Evolutionary conservation across 2,113 vertebrate species (phyloP), one percentile per base, ranked within the genome.

Genomic region (Camelus dromedarius): DNA sequence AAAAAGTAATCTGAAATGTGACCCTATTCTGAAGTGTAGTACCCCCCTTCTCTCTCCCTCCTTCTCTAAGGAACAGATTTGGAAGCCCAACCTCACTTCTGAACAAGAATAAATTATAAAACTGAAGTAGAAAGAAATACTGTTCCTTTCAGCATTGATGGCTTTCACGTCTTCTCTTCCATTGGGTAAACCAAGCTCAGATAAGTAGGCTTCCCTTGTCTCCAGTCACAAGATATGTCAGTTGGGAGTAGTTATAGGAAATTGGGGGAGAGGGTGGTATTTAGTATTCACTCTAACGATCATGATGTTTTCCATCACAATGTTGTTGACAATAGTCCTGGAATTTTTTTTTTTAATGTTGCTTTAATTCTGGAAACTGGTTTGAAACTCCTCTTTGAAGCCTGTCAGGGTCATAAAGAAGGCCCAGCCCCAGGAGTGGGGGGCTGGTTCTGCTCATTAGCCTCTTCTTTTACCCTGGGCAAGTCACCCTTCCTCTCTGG

Each of bases 1-100:
- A 94, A 94, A 94, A 96, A 96, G 93, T 97, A 92, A 96, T 96
- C 92, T 96, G 82, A 96, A 95, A 97, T 98, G 93, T 96, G 96
- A 87, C 56, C 7, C 77, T 97, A 58, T 75, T 91, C 95, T 94
- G 89, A 96, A 91, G 93, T 97, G 52, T 92, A 97, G 87, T 94
- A 92, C 70, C 35, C 32, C n/a, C 38, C 32, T 35, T 67, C 7
- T 46, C 12, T 28, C 28, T 11, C 0, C 8, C 15, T 32, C 1
- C 15, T 81, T 79, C 46, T 92, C 58, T 62, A 84, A 93, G 84
- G 38, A 95, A 66, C 6, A 62, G n/a, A 89, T 19, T 93, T 89
- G 50, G 73, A 64, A 91, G 62, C 35, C 13, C 11, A 83, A 32
- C 11, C 8, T 96, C 50, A 66, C 19, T 80, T 96, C 58, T 77